Evolutionary conservation across 2,888 invertebrate genomes (phyloP), one percentile per base, ranked within the genome.

Genomic region (Campopleginae sp.): DNA sequence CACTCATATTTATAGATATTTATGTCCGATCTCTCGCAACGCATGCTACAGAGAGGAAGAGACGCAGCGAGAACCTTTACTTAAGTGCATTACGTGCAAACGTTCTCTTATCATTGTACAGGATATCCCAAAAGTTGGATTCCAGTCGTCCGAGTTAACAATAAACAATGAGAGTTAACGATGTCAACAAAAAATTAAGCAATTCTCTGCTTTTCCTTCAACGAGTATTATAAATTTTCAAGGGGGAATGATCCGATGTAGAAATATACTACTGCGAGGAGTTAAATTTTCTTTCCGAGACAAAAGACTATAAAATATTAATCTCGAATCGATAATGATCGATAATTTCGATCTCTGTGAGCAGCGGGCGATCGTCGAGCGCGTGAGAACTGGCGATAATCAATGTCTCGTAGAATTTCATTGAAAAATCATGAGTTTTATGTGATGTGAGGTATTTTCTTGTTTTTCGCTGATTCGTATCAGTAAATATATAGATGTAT

Each of bases 1-100:
- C 84, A 88, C 88, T 91, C 90, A 91, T 91, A 91, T 91, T 91
- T 90, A 91, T 90, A 91, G 89, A 90, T 90, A 90, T 91, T 91
- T 91, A 91, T 91, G 87, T 89, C 86, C 79, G 88, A 88, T 89
- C 84, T 86, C 85, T 58, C 33, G 68, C 82, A 87, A 89, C 87
- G 87, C 12, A 27, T 23, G 27, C 27, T 58, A 14, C 1, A 58
- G 5, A 14, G 27, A 58, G 58, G 14, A 14, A 58, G 5, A 27
- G 58, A 58, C 19, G 3, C 10, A 58, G 51, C 19, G 23, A 54
- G 23, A 54, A 27, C 3, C 12, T 5, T 5, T 54, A 8, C 51
- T 54, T 6, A 23, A 12, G 54, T 27, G 7, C 51, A 54, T 54
- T 82, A 74, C 72, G 78, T 81, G 68, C 58, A 31, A 63, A 75